Percentiles rank a stretch among this genome's conserved stretches.
Conservation (phyloP, 23 tunicate species). For the Ciona savignyi region DNA sequence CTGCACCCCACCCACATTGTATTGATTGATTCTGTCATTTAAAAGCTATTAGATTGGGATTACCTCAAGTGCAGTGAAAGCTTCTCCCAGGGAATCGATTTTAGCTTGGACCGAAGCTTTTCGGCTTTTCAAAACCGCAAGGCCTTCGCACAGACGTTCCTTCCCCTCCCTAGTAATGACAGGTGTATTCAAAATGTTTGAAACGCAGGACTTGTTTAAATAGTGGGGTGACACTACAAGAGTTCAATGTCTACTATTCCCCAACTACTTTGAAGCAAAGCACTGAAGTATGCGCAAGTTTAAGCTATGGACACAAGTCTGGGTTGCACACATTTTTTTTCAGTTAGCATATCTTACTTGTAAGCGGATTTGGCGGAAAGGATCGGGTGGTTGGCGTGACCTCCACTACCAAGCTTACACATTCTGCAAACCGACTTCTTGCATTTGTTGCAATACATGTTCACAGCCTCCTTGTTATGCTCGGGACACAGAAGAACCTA, state of each 20-base stretch:
- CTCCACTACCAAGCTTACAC: slow-evolving; percentile 63
- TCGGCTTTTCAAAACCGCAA: slow-evolving; percentile 26
- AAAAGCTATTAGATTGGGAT: neutral
- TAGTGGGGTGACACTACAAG: too few relatives aligned
- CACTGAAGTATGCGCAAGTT: too few relatives aligned
- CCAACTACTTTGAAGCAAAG: too few relatives aligned
- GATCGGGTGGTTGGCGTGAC: slow-evolving; percentile 58
- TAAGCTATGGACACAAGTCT: too few relatives aligned
- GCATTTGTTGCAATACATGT: slow-evolving; percentile 70
- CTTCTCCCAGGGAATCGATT: slow-evolving; percentile 35
- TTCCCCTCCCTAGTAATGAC: slow-evolving; percentile 49
- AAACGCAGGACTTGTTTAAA: too few relatives aligned
- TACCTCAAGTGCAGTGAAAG: slow-evolving; percentile 54
- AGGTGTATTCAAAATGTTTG: too few relatives aligned
- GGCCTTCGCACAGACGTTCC: slow-evolving; percentile 32
- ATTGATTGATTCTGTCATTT: neutral
- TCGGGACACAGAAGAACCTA: slow-evolving; percentile 80
- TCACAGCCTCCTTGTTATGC: slow-evolving; percentile 65
- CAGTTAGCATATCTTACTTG: too few relatives aligned
- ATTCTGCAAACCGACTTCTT: slow-evolving; percentile 68
- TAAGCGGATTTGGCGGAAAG: slow-evolving; percentile 44
- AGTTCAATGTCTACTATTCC: neutral
- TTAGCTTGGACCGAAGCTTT: slow-evolving; percentile 32
- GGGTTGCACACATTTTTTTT: too few relatives aligned
- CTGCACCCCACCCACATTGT: too few relatives aligned